Base-by-base conservation (phyloP, 1,140 invertebrate genomes). In the Lucilia sericata region DNA sequence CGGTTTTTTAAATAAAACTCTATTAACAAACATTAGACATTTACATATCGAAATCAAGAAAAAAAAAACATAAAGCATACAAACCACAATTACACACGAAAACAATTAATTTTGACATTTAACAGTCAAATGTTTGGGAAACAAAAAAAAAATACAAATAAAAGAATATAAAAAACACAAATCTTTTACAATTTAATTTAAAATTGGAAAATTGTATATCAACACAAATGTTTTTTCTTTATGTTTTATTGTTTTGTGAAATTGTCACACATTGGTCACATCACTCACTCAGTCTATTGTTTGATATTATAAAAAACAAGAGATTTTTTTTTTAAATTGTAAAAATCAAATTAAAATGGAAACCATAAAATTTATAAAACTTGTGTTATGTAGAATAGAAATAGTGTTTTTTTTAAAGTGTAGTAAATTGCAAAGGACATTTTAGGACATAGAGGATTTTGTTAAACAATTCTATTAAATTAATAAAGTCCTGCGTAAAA, bases 401-500 rank as follows among this genome's bases (percentile, higher is more conserved):
- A 42, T 4, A n/a, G 25, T 9, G 7, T 36, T 25, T 21, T 8
- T 19, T 51, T 80, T 51, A 10, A 80, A 5, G n/a, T 80, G n/a
- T 49, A n/a, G 2, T 75, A 34, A 42, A 42, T 42, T 42, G 9
- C 2, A 34, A 75, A 25, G 19, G 70, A 19, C 21, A 13, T 75
- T 12, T 30, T 34, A 75, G 7, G 13, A 75, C 30, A 14, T 75
- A 30, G 25, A 30, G 25, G 3, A n/a, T n/a, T n/a, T 4, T 8
- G 36, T 36, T 36, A 42, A 42, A 13, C 0, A 42, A 47, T 42
- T 76, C 17, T 76, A 76, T 76, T n/a, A 76, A 76, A 80, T 80
- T 80, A 51, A 49, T 80, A 80, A 80, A 80, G 76, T 80, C 76
- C 76, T 80, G 76, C 76, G 76, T 80, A 49, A 80, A 49, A 78